Base-by-base conservation (phyloP, 2,888 invertebrate genomes). In the Julus scandinavius region DNA sequence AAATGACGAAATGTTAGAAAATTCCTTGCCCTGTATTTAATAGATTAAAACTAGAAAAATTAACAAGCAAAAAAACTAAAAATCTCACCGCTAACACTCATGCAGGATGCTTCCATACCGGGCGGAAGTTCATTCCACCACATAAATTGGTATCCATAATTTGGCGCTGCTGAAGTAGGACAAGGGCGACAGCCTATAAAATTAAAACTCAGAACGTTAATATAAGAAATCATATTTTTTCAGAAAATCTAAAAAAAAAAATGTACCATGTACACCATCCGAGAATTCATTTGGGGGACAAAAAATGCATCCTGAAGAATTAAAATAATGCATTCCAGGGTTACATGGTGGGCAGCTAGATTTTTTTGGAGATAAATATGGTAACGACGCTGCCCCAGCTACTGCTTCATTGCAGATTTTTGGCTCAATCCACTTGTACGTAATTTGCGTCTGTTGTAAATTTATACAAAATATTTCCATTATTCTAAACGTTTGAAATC, bases 321-420 rank as follows among this genome's bases (percentile, higher is more conserved):
- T 91, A n/a, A 90, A 90, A 89, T 92, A 91, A 89, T 92, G 92
- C 93, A 93, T 94, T 89, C 94, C 94, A 15, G 93, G 93, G 90
- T 94, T 94, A 90, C 94, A 94, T 2, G 93, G 93, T 1, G 93
- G 93, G 90, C 94, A 94, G 3, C 90, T 80, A 0, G 38, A 88
- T 87, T 91, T 91, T 88, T 91, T 90, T 87, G 91, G 89, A 2
- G 91, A 91, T 15, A 92, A 90, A 4, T 90, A 89, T 1, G 94
- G 93, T 17, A 94, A 91, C 4, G 91, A 89, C 1, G 91, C 92
- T 0, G 93, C 92, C 0, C 91, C 92, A 1, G 91, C 90, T 40
- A 92, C 88, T 88, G 92, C 91, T 20, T 93, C 93, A 41, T 92
- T 91, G 91, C 94, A 94, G 87, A 94, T 93, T 90, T 93, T 92